phyloP scores from a whole-genome alignment of 2,888 invertebrate species.

The Plagodis pulveraria region DNA sequence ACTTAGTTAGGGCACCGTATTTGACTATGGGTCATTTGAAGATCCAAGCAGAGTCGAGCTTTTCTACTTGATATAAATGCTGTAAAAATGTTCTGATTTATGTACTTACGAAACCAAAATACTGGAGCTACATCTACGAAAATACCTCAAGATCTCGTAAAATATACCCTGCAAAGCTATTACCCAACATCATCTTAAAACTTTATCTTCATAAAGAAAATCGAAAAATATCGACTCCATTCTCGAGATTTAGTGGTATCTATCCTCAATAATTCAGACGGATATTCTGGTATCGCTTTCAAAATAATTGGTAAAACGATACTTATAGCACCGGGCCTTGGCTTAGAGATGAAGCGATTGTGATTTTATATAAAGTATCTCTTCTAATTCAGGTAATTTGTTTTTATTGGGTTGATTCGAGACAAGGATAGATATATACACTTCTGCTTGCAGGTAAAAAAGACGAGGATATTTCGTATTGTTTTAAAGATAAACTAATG shows the following conservation, averaged over 20 bases:
- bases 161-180: constrained; percentile 16
- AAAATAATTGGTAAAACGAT: constrained; percentile 32
- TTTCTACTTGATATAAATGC: no score
- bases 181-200: constrained; percentile 19
- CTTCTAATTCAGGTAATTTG: no score
- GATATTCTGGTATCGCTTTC: constrained; percentile 26
- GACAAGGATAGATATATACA: no score
- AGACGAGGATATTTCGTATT: no score
- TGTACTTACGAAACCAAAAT: no score
- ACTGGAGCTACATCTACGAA: neutral
- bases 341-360: constrained; percentile 18
- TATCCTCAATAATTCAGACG: constrained; percentile 27
- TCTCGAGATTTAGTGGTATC: constrained; percentile 21
- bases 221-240: constrained; percentile 29
- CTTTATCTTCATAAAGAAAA: constrained; percentile 32
- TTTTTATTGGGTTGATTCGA: no score
- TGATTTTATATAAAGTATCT: constrained; percentile 5
- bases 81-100: no score
- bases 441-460: no score
- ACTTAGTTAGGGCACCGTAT: no score
- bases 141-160: constrained; percentile 14
- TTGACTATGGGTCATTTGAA: no score
- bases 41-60: no score
- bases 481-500: no score
- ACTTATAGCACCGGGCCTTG: constrained; percentile 8